phyloP scores from a whole-genome alignment of 92 coral and sea anemone genomes.

The Palythoa grandis region DNA sequence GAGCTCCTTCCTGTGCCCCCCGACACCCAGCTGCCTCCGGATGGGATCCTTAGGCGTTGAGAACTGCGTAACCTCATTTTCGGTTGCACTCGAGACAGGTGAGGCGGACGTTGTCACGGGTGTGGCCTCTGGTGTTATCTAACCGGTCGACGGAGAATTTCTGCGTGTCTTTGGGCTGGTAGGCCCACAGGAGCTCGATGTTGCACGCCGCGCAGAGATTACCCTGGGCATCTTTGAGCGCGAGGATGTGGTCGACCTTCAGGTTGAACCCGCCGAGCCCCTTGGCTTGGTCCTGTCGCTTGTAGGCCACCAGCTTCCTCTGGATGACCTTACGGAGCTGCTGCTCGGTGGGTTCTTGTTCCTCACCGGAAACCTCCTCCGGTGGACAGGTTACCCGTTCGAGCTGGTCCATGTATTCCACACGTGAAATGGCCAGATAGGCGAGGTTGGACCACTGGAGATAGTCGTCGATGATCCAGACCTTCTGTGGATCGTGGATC shows the following conservation, averaged over 20 bases:
- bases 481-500: not conserved
- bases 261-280: not conserved
- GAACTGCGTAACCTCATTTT: not conserved
- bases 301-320: not conserved
- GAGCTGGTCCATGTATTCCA: not conserved
- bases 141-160: not conserved
- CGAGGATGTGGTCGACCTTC: not conserved
- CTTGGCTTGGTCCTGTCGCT: not conserved
- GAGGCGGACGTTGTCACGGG: not conserved
- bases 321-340: not conserved
- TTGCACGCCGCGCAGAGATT: not conserved
- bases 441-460: not conserved
- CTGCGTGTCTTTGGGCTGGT: not conserved
- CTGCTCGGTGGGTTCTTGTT: not conserved
- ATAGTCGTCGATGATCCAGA: not conserved
- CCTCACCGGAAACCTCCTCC: not conserved
- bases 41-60: not conserved
- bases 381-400: not conserved
- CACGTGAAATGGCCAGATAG: not conserved
- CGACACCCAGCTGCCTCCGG: not conserved
- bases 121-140: not conserved
- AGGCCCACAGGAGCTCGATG: not conserved
- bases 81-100: conserved; percentile 10
- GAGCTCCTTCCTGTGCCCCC: not conserved
- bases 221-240: not conserved